A percentile compares a stretch with the other conserved stretches of the same genome.
Conservation (phyloP, 2,888 invertebrate species). For the Amphiduros pacificus region DNA sequence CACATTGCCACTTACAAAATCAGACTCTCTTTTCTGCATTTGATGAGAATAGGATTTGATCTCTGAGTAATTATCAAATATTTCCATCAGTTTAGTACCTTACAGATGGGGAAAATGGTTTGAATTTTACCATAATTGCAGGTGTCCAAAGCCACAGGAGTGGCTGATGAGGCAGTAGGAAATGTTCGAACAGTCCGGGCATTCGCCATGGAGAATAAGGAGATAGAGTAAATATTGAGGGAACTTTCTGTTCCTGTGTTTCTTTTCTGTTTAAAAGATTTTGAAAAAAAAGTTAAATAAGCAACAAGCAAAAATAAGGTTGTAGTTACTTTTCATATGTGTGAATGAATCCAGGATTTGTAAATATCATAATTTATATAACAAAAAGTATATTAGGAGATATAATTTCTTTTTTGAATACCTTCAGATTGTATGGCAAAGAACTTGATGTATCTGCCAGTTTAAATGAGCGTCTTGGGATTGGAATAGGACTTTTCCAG, state of each 20-base stretch:
- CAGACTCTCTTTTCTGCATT: too few relatives aligned
- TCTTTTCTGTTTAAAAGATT: neutral
- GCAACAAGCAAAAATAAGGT: neutral
- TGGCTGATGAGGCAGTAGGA: constrained; percentile 90
- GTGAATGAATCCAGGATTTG: neutral
- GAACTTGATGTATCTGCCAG: constrained; percentile 76
- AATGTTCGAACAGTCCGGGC: constrained; percentile 93
- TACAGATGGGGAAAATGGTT: too few relatives aligned
- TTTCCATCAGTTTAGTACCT: too few relatives aligned
- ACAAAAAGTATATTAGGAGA: neutral
- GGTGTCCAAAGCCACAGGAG: constrained; percentile 82
- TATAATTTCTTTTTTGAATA: neutral
- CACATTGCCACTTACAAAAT: too few relatives aligned
- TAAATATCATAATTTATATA: neutral
- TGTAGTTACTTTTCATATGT: neutral
- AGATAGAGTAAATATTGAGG: constrained; percentile 67
- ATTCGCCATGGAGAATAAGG: constrained; percentile 89
- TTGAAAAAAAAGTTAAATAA: neutral
- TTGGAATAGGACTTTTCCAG: constrained; percentile 89
- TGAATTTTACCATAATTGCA: too few relatives aligned
- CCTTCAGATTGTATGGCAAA: constrained; percentile 24
- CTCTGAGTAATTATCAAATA: too few relatives aligned
- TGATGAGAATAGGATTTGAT: too few relatives aligned
- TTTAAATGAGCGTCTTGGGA: constrained; percentile 78
- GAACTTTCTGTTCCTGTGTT: too few relatives aligned